phyloP scores from a whole-genome alignment of 2,113 vertebrate genomes.

The Oenanthe oenanthe region DNA sequence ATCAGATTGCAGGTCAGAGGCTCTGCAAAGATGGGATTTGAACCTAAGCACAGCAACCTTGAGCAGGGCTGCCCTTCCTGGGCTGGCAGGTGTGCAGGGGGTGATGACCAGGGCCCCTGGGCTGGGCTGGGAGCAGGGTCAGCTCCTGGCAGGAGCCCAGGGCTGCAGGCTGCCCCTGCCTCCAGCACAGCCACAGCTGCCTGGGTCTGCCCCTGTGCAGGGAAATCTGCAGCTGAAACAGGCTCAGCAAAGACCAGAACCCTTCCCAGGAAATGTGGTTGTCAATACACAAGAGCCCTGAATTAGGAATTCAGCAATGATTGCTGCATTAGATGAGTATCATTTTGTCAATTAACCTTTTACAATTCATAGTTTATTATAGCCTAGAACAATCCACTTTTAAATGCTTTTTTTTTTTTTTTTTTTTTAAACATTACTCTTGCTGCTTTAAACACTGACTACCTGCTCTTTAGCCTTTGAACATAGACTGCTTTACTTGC shows the following conservation, averaged over 20 bases:
- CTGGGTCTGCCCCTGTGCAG: background rate
- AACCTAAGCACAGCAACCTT: background rate
- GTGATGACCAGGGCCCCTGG: background rate
- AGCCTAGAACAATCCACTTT: slow-evolving; percentile 66
- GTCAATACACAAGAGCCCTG: slow-evolving; percentile 59
- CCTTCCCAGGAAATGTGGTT: slow-evolving; percentile 33
- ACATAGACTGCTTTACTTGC: slow-evolving; percentile 23
- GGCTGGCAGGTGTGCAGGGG: slow-evolving; percentile 25
- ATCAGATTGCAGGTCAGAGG: slow-evolving; percentile 33
- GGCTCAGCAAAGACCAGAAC: slow-evolving; percentile 9
- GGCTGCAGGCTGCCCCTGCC: background rate
- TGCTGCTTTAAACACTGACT: slow-evolving; percentile 60
- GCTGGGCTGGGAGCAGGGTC: background rate
- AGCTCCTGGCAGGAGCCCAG: background rate
- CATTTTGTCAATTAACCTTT: slow-evolving; percentile 81
- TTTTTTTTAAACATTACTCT: background rate
- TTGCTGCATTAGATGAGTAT: slow-evolving; percentile 63
- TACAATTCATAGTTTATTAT: slow-evolving; percentile 69
- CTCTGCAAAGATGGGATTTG: slow-evolving; percentile 8
- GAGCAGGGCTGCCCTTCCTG: slow-evolving; percentile 10
- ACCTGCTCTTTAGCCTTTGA: slow-evolving; percentile 73
- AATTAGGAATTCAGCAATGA: slow-evolving; percentile 51
- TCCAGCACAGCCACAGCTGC: background rate
- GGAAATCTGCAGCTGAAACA: slow-evolving; percentile 29
- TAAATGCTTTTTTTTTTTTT: slow-evolving; percentile 11